A percentile compares a stretch with the other conserved stretches of the same genome.
Conservation (phyloP, 2,797 vertebrate genomes). For the Gambusia yucatana region DNA sequence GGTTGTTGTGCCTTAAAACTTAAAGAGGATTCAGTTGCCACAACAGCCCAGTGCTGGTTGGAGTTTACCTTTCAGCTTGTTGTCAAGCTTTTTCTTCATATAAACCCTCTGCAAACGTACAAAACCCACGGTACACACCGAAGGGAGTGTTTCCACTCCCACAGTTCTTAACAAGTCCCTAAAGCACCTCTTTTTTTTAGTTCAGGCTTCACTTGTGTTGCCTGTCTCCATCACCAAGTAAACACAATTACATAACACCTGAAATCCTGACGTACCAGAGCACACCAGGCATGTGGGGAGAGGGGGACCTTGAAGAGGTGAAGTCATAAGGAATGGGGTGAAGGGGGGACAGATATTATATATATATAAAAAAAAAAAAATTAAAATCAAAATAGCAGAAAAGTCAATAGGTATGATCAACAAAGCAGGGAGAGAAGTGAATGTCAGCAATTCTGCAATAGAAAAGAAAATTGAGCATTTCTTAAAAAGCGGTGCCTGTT, state of each 20-base stretch:
- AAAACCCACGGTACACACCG: neutral
- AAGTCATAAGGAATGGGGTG: neutral
- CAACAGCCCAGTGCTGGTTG: neutral
- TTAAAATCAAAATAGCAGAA: neutral
- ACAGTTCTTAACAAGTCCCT: neutral
- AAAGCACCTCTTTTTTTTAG: slow-evolving; percentile 2
- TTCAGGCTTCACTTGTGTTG: neutral
- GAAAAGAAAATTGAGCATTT: neutral
- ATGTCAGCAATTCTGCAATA: neutral
- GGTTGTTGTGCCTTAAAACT: neutral
- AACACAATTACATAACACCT: slow-evolving; percentile 1
- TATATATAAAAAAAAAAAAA: neutral
- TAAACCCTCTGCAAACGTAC: slow-evolving; percentile 7
- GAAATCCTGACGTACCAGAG: neutral
- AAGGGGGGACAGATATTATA: neutral
- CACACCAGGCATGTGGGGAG: neutral
- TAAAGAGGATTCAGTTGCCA: neutral
- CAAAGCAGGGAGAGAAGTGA: neutral
- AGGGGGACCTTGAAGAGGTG: neutral
- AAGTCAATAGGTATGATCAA: neutral
- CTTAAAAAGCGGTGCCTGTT: neutral
- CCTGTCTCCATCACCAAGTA: neutral
- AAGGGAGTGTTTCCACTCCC: slow-evolving; percentile 3
- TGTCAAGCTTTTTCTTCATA: neutral
- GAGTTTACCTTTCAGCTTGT: neutral